These are phyloP conservation scores for Carollia perspicillata DNA, from an alignment of 2,113 vertebrate species.

Conservation along the genomic window DNA sequence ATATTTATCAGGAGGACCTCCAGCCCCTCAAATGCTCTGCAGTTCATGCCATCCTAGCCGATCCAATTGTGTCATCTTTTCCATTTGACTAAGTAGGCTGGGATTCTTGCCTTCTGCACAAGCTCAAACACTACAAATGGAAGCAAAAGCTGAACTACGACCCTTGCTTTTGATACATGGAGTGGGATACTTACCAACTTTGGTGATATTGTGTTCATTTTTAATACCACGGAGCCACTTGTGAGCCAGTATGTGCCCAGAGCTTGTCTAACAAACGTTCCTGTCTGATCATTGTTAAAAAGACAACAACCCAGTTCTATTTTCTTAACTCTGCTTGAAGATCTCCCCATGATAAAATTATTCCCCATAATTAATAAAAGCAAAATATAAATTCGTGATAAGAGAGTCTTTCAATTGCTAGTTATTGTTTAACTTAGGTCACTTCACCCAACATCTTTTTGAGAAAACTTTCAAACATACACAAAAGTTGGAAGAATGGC, in stretches of 20 bases:
- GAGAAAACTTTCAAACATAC: neutral
- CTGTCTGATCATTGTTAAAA: slow-evolving; percentile 58
- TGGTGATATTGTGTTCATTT: slow-evolving; percentile 61
- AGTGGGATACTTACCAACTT: slow-evolving; percentile 60
- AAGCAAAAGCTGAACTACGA: slow-evolving; percentile 37
- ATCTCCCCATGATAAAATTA: slow-evolving; percentile 34
- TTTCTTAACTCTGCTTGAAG: slow-evolving; percentile 36
- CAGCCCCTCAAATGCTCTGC: neutral
- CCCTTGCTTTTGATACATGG: slow-evolving; percentile 9
- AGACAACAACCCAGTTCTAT: slow-evolving; percentile 53
- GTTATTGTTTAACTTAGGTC: neutral
- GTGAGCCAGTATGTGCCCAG: slow-evolving; percentile 55
- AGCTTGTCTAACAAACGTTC: slow-evolving; percentile 59
- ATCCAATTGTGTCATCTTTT: neutral
- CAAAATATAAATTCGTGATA: slow-evolving; percentile 25
- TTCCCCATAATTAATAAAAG: slow-evolving; percentile 38
- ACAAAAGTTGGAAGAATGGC: slow-evolving; percentile 10
- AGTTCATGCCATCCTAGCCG: neutral
- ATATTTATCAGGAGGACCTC: neutral
- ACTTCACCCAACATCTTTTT: neutral
- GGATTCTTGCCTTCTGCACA: neutral
- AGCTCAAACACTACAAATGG: neutral
- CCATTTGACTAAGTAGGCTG: neutral
- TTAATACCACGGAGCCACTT: slow-evolving; percentile 68
- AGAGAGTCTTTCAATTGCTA: slow-evolving; percentile 16